Evolutionary conservation across 1,140 invertebrate genomes (phyloP).

Genomic region (Brachionus sp.): DNA sequence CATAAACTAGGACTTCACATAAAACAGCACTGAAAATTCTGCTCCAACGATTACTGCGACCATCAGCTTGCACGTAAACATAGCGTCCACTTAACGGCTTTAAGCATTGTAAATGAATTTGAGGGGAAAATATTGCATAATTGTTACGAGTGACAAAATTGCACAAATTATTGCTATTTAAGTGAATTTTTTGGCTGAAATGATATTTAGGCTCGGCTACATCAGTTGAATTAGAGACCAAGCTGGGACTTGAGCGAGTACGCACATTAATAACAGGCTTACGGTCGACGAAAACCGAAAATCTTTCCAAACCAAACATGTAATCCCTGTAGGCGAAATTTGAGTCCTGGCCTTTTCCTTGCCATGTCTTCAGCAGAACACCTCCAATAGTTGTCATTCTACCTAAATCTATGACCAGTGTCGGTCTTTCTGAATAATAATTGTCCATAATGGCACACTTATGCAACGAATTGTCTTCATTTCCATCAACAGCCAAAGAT

Average conservation of each 20-base stretch:
- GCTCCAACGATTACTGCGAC: constrained; percentile 62
- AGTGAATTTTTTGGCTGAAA: background rate
- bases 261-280: constrained; percentile 53
- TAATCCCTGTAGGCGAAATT: constrained; percentile 59
- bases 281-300: constrained; percentile 62
- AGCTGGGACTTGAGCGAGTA: constrained; percentile 25
- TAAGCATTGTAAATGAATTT: constrained; percentile 62
- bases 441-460: constrained; percentile 64
- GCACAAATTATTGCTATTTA: constrained; percentile 56
- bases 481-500: constrained; percentile 59
- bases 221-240: constrained; percentile 51
- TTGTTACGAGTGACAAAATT: constrained; percentile 62
- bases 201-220: background rate
- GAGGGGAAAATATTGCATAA: constrained; percentile 61
- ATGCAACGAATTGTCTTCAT: constrained; percentile 47
- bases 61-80: constrained; percentile 63
- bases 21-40: constrained; percentile 63
- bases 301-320: constrained; percentile 62
- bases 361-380: constrained; percentile 63
- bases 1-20: constrained; percentile 64
- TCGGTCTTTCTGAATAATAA: constrained; percentile 63
- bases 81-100: constrained; percentile 61
- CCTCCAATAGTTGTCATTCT: constrained; percentile 59
- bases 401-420: constrained; percentile 65
- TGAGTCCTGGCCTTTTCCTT: constrained; percentile 62